Evolutionary conservation across 2,113 vertebrate genomes (phyloP).

Genomic region (Cebidichthys violaceus): DNA sequence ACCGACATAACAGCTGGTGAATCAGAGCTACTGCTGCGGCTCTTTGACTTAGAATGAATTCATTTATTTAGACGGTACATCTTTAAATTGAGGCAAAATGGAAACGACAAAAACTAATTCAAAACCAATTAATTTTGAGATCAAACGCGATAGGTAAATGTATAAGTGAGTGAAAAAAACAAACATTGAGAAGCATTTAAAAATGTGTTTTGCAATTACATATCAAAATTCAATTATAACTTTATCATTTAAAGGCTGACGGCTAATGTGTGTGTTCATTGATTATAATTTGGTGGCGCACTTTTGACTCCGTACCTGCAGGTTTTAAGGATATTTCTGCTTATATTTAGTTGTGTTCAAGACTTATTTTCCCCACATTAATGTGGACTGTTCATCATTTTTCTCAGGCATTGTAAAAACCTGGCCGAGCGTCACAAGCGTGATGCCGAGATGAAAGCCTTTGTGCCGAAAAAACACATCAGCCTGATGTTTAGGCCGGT

Average conservation of each 20-base stretch:
- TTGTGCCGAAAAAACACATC: conserved; percentile 21
- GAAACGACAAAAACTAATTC: neutral
- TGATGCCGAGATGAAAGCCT: conserved; percentile 1
- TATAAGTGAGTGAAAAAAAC: neutral
- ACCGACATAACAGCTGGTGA: conserved; percentile 21
- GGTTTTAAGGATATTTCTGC: neutral
- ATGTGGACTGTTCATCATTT: neutral
- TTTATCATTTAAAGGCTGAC: conserved; percentile 13
- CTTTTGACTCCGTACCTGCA: neutral
- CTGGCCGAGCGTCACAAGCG: neutral
- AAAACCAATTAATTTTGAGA: conserved; percentile 19
- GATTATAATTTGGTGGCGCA: neutral
- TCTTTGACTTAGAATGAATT: neutral
- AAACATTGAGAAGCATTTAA: neutral
- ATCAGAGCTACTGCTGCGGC: conserved; percentile 51
- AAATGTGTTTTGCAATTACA: neutral
- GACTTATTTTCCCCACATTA: neutral
- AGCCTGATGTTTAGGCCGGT: conserved; percentile 52
- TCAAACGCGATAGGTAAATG: neutral
- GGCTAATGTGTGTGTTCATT: neutral
- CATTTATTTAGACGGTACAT: neutral
- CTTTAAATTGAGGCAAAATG: conserved; percentile 20
- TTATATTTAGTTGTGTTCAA: neutral
- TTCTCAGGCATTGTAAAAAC: conserved; percentile 12
- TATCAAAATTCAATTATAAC: conserved; percentile 13